Evolutionary conservation across 2,797 vertebrate genomes (phyloP), one percentile per base, ranked within the genome.

Genomic region (Rhynchotus rufescens): DNA sequence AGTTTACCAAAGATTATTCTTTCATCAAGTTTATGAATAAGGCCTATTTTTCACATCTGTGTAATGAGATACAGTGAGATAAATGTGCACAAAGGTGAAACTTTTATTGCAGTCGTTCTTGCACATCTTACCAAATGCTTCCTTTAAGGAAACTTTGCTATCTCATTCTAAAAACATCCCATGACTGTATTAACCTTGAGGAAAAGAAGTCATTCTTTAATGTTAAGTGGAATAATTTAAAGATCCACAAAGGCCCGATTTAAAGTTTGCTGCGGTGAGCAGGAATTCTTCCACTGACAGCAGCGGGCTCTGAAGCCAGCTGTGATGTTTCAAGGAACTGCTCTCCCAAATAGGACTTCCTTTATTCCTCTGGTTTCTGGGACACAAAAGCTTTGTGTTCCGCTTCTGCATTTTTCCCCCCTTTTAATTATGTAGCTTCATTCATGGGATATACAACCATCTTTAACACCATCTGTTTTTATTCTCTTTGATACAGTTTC

Each of bases 371-470:
- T 75, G 66, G 9, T 84, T 95, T 88, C 78, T 92, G 84, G 78
- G 88, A 90, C 89, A 86, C 90, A 94, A 91, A 74, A 83, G 82
- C 88, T 93, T 86, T 95, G 91, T 96, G 84, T 67, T 86, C 84
- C 47, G 68, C 49, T 89, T 49, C 61, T 83, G 66, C 0, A 0
- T 14, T 86, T 87, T 42, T 42, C 3, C 12, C 17, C 15, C 42
- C 73, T 80, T 74, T 34, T 80, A 80, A 75, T 72, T 90, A 4
- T 84, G 86, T 80, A 2, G 0, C 66, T 78, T 90, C 80, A 76
- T 88, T 94, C 59, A 40, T 73, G 88, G 90, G 75, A 64, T 90
- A 49, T 69, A 64, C 59, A 88, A 88, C 88, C 62, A 52, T 10
- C 84, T 84, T 56, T 73, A 85, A 82, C 76, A 66, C 75, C 25